phyloP scores from a whole-genome alignment of 2,888 invertebrate genomes.

The Coelinius sp. region DNA sequence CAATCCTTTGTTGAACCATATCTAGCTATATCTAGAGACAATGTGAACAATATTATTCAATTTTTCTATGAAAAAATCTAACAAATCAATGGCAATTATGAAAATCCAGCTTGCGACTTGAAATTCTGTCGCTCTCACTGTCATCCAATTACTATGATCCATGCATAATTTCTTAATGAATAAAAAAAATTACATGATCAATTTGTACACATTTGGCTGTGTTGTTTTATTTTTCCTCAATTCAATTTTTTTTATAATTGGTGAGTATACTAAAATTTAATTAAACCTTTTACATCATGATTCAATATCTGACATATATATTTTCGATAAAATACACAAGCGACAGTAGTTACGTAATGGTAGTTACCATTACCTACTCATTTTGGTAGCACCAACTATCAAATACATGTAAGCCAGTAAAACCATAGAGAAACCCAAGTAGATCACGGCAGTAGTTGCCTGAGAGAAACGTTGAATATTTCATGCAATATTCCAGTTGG shows the following conservation, averaged over 20 bases:
- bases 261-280: background rate
- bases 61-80: conserved; percentile 8
- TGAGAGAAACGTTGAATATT: conserved; percentile 38
- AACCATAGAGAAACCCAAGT: conserved; percentile 9
- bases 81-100: background rate
- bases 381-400: background rate
- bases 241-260: background rate
- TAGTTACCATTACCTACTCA: background rate
- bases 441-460: background rate
- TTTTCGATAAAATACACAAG: conserved; percentile 3
- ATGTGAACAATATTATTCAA: background rate
- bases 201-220: conserved; percentile 2
- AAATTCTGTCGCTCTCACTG: conserved; percentile 28
- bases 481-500: conserved; percentile 35
- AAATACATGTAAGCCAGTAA: background rate
- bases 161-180: conserved; percentile 33
- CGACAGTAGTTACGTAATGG: background rate
- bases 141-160: conserved; percentile 32
- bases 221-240: conserved; percentile 7
- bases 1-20: background rate
- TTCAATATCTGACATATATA: background rate
- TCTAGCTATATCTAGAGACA: background rate
- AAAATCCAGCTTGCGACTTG: conserved; percentile 28
- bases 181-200: conserved; percentile 20
- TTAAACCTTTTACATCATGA: background rate